Base-by-base conservation (phyloP, 1,140 invertebrate species). In the Anoplophora glabripennis region DNA sequence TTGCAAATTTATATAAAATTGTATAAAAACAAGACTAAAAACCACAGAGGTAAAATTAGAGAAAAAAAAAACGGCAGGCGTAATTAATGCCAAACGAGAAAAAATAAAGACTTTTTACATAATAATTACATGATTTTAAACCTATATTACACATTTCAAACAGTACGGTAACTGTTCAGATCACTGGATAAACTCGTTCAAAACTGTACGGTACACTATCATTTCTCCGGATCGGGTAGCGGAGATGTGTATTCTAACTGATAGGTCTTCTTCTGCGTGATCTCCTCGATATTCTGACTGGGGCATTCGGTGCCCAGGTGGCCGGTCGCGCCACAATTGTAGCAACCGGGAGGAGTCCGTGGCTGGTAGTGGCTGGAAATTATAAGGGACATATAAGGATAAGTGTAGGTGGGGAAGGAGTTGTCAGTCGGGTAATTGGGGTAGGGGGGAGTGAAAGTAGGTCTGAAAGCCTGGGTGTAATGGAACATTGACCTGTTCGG, bases 251-350 rank as follows among this genome's bases (percentile, higher is more conserved):
- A 64, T 28, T 64, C 61, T 21, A 64, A 64, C 72, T 81, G 82
- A 66, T 85, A 86, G 51, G 79, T 79, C 51, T 83, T 82, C 44
- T 81, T 82, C 54, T 84, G 80, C 8, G 89, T 92, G 71, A 93
- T 86, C 75, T 93, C 90, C 72, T 95, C 92, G 83, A 94, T 92
- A 7, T 89, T 90, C 52, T 86, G 85, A 72, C 92, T 90, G 63
- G 88, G 87, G 74, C 93, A 96, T 36, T 94, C 92, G 57, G 81
- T 76, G 1, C 90, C 90, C n/a, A 82, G 78, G 74, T 96, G 93
- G 52, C 79, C 87, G 46, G 82, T 80, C 28, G 84, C 86, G 37
- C 89, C 89, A 76, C 89, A 91, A 70, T 91, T 91, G 75, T 85
- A 90, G 68, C 84, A 86, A n/a, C 66, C 73, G 8, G 65, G 59